Conservation (phyloP, 1,140 invertebrate species). For the Akabosia matsudoensis region DNA sequence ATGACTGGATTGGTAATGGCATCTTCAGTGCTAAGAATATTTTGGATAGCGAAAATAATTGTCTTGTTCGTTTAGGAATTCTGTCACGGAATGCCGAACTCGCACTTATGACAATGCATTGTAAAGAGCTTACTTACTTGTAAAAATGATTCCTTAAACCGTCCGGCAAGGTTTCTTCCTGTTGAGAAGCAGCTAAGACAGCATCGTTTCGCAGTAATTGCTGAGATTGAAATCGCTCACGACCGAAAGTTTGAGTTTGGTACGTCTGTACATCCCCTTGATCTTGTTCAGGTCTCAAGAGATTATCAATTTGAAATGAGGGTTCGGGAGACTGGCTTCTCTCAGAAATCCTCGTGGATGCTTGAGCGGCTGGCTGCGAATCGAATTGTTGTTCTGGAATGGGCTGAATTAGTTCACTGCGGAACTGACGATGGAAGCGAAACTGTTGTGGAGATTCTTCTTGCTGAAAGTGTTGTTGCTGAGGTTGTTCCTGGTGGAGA, state of each 20-base stretch:
- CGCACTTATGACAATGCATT: no score
- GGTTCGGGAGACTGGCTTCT: neutral
- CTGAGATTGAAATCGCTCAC: neutral
- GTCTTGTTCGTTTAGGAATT: no score
- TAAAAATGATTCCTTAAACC: conserved; percentile 18
- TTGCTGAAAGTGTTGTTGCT: neutral
- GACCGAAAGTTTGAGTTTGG: neutral
- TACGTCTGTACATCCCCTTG: neutral
- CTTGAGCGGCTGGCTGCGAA: neutral
- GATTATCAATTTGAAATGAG: conserved; percentile 12
- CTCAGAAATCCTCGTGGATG: neutral
- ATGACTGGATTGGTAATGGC: no score
- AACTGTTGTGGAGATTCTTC: neutral
- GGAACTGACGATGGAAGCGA: neutral
- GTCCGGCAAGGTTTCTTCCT: neutral
- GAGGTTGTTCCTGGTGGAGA: neutral
- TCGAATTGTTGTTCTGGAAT: neutral
- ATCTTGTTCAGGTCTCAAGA: conserved; percentile 9
- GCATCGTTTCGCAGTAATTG: neutral
- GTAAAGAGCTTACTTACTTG: conserved; percentile 23
- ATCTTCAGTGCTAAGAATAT: no score
- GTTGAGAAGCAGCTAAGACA: neutral
- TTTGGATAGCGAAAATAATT: no score
- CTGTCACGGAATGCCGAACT: no score
- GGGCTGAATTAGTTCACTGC: neutral